Evolutionary conservation across 2,113 vertebrate genomes (phyloP).

Genomic region (Etia nguti): DNA sequence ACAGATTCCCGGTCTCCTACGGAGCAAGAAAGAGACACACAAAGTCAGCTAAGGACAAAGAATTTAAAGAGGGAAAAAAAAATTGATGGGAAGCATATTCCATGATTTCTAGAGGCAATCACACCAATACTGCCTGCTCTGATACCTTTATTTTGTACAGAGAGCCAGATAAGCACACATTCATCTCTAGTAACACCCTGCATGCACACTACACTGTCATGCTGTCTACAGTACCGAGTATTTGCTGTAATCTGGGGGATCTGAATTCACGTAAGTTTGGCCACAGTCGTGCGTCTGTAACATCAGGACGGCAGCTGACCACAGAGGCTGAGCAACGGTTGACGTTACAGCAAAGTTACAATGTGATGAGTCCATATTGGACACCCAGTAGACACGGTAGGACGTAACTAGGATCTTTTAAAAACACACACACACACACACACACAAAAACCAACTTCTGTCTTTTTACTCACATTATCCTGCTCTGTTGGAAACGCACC

Average conservation of each 20-base stretch:
- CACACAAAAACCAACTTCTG: background rate
- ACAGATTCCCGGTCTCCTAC: constrained; percentile 72
- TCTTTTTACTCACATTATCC: constrained; percentile 68
- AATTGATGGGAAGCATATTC: background rate
- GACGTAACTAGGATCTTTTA: background rate
- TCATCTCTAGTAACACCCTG: background rate
- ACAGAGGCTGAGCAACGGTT: background rate
- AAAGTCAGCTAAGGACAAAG: background rate
- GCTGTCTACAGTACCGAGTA: background rate
- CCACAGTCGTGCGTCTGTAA: background rate
- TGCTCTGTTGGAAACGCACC: constrained; percentile 82
- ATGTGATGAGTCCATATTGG: background rate
- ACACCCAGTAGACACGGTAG: background rate
- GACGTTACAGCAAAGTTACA: background rate
- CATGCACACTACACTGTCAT: background rate
- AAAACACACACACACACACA: background rate
- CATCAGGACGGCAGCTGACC: background rate
- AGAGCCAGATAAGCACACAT: background rate
- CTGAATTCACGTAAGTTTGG: background rate
- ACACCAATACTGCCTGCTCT: background rate
- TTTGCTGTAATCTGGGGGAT: background rate
- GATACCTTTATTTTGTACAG: background rate
- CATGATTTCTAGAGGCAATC: background rate
- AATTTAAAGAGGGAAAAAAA: background rate
- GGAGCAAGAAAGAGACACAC: background rate